A percentile compares a stretch with the other conserved stretches of the same genome.
Evolutionary conservation across 2,888 invertebrate genomes (phyloP).

Genomic region (Globia sparganii): DNA sequence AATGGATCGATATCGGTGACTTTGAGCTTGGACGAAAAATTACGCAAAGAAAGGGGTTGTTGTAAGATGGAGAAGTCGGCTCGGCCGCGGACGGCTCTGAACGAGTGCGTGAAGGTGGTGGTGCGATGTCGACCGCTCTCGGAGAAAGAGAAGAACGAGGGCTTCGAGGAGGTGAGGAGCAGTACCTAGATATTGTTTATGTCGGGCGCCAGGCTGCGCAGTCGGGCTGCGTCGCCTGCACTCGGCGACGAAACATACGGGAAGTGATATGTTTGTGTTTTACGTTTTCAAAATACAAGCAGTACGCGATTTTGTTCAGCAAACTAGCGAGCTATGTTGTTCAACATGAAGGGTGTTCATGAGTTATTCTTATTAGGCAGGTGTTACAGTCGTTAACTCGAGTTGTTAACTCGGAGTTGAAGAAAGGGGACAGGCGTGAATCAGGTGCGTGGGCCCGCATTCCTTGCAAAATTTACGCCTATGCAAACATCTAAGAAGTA

Average conservation of each 20-base stretch:
- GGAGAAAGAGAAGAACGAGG: constrained; percentile 94
- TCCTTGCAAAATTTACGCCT: constrained; percentile 67
- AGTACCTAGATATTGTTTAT: constrained; percentile 68
- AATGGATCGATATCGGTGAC: constrained; percentile 89
- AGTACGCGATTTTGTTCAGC: constrained; percentile 19
- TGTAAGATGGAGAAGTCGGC: constrained; percentile 88
- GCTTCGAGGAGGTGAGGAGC: constrained; percentile 91
- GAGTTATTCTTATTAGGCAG: constrained; percentile 20
- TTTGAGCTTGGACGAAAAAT: constrained; percentile 79
- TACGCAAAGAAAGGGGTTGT: constrained; percentile 76
- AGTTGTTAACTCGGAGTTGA: constrained; percentile 13
- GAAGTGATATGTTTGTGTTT: constrained; percentile 51
- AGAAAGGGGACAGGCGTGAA: constrained; percentile 58
- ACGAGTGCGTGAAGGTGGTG: constrained; percentile 98
- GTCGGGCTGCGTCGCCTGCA: constrained; percentile 76
- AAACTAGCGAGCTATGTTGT: constrained; percentile 6
- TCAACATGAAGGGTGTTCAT: constrained; percentile 11
- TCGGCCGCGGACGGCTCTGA: constrained; percentile 89
- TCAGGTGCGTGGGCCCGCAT: constrained; percentile 61
- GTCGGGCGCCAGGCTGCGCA: constrained; percentile 73
- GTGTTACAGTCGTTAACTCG: constrained; percentile 14
- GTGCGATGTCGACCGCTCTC: constrained; percentile 99
- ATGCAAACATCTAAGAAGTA: constrained; percentile 46
- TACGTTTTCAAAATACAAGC: constrained; percentile 44
- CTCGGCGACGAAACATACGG: constrained; percentile 46